A percentile compares a stretch with the other conserved stretches of the same genome.
Evolutionary conservation across 2,888 invertebrate species (phyloP).

Genomic region (Acronicta psi): DNA sequence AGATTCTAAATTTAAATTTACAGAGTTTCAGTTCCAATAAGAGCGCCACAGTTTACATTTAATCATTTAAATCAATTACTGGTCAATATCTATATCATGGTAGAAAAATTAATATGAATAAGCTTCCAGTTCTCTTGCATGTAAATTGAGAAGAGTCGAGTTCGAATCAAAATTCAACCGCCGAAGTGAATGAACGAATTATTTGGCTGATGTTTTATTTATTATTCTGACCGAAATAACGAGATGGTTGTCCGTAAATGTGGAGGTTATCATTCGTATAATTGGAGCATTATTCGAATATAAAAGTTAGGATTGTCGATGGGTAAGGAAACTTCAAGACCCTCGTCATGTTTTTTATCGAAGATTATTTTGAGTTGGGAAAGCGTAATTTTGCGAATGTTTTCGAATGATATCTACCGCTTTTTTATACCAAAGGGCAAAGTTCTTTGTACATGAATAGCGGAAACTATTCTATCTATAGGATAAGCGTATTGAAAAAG

Average conservation of each 20-base stretch:
- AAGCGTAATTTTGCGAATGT: slow-evolving; percentile 34
- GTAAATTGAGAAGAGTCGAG: slow-evolving; percentile 57
- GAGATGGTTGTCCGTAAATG: slow-evolving; percentile 54
- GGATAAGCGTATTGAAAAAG: slow-evolving; percentile 35
- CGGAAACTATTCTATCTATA: slow-evolving; percentile 7
- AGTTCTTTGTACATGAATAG: slow-evolving; percentile 9
- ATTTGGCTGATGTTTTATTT: slow-evolving; percentile 68
- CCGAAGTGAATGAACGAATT: slow-evolving; percentile 68
- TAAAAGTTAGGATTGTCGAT: slow-evolving; percentile 36
- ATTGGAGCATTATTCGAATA: slow-evolving; percentile 50
- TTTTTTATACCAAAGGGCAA: slow-evolving; percentile 28
- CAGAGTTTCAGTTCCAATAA: slow-evolving; percentile 1
- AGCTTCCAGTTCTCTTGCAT: slow-evolving; percentile 60
- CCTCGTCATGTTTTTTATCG: slow-evolving; percentile 47
- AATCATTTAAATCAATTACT: slow-evolving; percentile 37
- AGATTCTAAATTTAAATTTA: neutral
- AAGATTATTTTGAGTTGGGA: slow-evolving; percentile 30
- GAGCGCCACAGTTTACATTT: slow-evolving; percentile 15
- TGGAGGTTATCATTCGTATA: slow-evolving; percentile 53
- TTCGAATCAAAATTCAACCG: slow-evolving; percentile 67
- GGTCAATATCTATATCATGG: slow-evolving; percentile 23
- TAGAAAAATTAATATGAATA: slow-evolving; percentile 58
- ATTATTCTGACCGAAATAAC: slow-evolving; percentile 65
- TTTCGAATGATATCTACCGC: slow-evolving; percentile 18
- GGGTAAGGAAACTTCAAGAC: slow-evolving; percentile 38